These are phyloP conservation scores for Lasiurus borealis DNA, from an alignment of 2,113 vertebrate species.

Conservation along the genomic window DNA sequence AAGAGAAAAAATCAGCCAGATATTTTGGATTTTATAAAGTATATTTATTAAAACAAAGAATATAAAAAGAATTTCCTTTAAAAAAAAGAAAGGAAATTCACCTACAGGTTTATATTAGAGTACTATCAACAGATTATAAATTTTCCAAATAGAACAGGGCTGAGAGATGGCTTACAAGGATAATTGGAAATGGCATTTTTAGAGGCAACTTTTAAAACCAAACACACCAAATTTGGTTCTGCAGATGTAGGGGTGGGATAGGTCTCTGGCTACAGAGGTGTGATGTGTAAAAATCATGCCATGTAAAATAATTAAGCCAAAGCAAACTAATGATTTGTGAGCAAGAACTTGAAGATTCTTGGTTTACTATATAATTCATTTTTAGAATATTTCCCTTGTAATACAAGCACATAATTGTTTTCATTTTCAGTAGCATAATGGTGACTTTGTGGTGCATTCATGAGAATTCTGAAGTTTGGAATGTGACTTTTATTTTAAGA, in stretches of 20 bases:
- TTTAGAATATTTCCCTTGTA: conserved; percentile 79
- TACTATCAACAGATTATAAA: accelerated
- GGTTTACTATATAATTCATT: conserved; percentile 69
- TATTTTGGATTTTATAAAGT: neutral
- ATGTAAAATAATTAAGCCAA: conserved; percentile 43
- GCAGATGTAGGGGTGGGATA: neutral
- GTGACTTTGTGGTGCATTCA: conserved; percentile 85
- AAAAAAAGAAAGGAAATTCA: neutral
- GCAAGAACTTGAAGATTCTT: conserved; percentile 70
- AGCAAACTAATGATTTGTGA: conserved; percentile 65
- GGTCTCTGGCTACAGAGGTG: neutral
- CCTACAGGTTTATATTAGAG: neutral
- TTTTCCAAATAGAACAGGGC: neutral
- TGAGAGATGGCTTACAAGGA: too few relatives aligned
- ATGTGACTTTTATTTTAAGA: conserved; percentile 89
- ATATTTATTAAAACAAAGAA: neutral
- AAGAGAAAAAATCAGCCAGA: too few relatives aligned
- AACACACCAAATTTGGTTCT: neutral
- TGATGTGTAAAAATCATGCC: neutral
- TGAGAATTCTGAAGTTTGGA: conserved; percentile 85
- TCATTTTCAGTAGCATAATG: conserved; percentile 85
- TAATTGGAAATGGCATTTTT: neutral
- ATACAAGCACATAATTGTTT: conserved; percentile 86
- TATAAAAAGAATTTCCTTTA: neutral
- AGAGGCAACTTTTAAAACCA: neutral